Conservation (phyloP, 2,113 vertebrate genomes). For the Aythya baeri region DNA sequence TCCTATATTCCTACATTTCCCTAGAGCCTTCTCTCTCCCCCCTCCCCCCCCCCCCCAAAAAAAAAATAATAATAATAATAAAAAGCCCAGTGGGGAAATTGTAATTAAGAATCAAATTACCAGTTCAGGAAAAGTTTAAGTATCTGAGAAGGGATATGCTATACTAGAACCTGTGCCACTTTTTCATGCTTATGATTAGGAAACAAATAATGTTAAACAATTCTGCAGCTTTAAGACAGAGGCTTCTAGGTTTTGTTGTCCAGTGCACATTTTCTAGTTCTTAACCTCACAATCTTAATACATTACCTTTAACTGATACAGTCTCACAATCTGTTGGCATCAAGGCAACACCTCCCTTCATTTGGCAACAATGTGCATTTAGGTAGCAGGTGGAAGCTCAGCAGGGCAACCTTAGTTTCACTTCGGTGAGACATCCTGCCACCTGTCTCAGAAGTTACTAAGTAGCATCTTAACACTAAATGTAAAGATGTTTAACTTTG, state of each 20-base stretch:
- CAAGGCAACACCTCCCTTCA: neutral
- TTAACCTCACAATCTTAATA: neutral
- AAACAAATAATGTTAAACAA: neutral
- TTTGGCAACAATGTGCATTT: neutral
- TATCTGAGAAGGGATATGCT: neutral
- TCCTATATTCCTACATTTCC: neutral
- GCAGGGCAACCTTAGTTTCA: neutral
- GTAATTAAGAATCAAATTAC: neutral
- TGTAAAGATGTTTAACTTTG: neutral
- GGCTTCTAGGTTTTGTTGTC: neutral
- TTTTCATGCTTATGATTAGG: neutral
- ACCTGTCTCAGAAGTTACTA: slow-evolving; percentile 24
- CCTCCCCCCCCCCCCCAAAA: too few species aligned
- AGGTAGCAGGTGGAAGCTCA: slow-evolving; percentile 42
- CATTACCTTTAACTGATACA: neutral
- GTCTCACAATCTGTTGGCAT: neutral
- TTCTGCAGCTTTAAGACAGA: neutral
- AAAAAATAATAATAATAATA: too few species aligned
- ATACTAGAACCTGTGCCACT: neutral
- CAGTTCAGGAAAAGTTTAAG: neutral
- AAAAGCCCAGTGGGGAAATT: neutral
- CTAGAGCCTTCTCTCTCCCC: too few species aligned
- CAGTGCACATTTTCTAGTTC: rapidly evolving
- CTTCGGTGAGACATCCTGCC: slow-evolving; percentile 22
- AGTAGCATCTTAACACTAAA: neutral